A percentile compares a stretch with the other conserved stretches of the same genome.
These are phyloP conservation scores for Abramis brama DNA, from an alignment of 2,113 vertebrate genomes.

Conservation along the genomic window DNA sequence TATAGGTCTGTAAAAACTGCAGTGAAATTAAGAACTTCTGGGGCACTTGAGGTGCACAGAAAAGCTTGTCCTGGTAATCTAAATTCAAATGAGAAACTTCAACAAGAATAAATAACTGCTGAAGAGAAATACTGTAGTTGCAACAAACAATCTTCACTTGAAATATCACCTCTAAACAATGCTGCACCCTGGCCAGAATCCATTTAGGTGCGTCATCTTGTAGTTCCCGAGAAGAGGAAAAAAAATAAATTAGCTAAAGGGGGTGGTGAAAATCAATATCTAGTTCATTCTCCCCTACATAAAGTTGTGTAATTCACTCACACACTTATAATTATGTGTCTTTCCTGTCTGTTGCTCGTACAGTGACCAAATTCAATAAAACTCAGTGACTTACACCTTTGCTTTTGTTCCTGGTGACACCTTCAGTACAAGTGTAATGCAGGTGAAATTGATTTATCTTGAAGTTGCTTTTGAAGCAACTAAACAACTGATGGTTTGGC, in stretches of 20 bases:
- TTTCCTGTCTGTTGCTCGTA: conserved; percentile 14
- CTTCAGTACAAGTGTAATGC: conserved; percentile 29
- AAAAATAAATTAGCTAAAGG: conserved; percentile 30
- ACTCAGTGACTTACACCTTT: conserved; percentile 38
- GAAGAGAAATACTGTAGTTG: not conserved
- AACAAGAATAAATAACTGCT: not conserved
- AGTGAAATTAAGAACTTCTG: conserved; percentile 12
- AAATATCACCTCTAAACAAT: conserved; percentile 12
- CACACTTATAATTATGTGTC: conserved; percentile 31
- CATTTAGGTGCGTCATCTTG: conserved; percentile 6
- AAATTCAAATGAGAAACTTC: conserved; percentile 28
- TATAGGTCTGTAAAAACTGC: not conserved
- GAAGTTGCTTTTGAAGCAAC: conserved; percentile 18
- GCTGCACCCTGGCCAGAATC: not conserved
- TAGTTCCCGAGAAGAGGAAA: conserved; percentile 7
- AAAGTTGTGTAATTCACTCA: conserved; percentile 46
- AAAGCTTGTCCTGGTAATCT: not conserved
- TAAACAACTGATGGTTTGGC: not conserved
- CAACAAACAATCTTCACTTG: not conserved
- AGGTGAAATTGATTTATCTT: conserved; percentile 25
- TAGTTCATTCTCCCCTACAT: conserved; percentile 3
- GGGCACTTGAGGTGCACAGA: not conserved
- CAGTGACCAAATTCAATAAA: conserved; percentile 40
- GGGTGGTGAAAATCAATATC: conserved; percentile 33
- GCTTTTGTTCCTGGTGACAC: conserved; percentile 45